Conservation (phyloP, 2,113 vertebrate genomes). For the Ceuthmochares aereus region DNA sequence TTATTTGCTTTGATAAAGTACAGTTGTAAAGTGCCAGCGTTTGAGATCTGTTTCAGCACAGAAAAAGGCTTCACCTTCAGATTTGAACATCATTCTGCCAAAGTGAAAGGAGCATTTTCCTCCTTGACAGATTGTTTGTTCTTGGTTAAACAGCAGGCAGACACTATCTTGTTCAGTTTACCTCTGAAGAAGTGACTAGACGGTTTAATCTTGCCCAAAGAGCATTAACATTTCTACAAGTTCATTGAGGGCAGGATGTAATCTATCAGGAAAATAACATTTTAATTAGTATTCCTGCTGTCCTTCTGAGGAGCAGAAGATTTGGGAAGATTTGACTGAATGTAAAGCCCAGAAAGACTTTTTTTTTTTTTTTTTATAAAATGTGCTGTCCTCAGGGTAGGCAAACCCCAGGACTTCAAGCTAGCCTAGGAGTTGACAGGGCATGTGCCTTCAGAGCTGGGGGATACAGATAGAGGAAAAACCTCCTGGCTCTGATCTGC, state of each 20-base stretch:
- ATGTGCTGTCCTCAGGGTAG: not conserved
- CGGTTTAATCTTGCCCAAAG: constrained; percentile 10
- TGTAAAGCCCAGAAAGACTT: not conserved
- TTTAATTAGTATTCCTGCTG: not conserved
- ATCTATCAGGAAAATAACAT: not conserved
- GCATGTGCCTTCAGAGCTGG: not conserved
- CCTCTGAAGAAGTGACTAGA: not conserved
- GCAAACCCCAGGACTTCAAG: not conserved
- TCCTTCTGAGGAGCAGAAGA: not conserved
- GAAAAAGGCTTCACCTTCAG: not conserved
- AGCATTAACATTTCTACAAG: not conserved
- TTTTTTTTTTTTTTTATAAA: not conserved
- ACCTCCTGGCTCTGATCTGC: not conserved
- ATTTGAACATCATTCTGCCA: not conserved
- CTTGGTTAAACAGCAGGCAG: not conserved
- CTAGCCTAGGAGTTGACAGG: not conserved
- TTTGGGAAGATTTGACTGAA: not conserved
- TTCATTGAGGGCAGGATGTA: not conserved
- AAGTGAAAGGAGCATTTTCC: not conserved
- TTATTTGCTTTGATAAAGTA: not conserved
- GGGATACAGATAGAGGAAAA: not conserved
- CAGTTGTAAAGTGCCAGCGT: not conserved
- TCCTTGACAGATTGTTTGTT: not conserved
- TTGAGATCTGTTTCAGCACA: not conserved
- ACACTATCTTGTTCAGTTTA: not conserved